Conservation (phyloP, 2,113 vertebrate species). For the Sinocyclocheilus anshuiensis region DNA sequence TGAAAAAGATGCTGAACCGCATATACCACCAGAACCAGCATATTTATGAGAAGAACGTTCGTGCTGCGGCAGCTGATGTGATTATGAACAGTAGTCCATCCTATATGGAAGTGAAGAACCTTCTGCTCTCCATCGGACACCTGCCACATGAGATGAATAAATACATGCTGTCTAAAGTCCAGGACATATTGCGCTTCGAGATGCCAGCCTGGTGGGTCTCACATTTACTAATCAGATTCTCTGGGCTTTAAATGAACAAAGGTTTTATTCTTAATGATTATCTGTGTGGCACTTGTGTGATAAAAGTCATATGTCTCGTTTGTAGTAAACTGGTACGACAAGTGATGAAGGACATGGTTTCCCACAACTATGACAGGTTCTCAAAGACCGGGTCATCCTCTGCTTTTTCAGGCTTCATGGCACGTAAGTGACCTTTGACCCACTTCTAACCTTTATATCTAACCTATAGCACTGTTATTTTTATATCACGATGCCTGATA, state of each 20-base stretch:
- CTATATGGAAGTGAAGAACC: conserved; percentile 91
- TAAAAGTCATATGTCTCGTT: conserved; percentile 12
- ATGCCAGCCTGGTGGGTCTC: conserved; percentile 85
- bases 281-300: neutral
- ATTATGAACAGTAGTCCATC: conserved; percentile 88
- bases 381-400: conserved; percentile 91
- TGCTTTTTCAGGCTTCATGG: conserved; percentile 90
- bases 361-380: conserved; percentile 93
- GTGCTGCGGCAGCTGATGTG: conserved; percentile 86
- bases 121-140: conserved; percentile 92
- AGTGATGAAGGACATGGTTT: conserved; percentile 84
- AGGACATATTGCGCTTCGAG: conserved; percentile 88
- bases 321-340: conserved; percentile 83
- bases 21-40: conserved; percentile 92
- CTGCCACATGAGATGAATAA: conserved; percentile 96
- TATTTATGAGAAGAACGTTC: conserved; percentile 89
- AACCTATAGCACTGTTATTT: no score
- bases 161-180: conserved; percentile 91
- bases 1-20: conserved; percentile 87
- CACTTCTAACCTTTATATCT: neutral
- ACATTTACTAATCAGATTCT: neutral
- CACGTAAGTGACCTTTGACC: conserved; percentile 77
- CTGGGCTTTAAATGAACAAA: neutral
- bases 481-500: no score
- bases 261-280: neutral